Conservation (phyloP, 2,888 invertebrate genomes). For the Drosophila pegasa region DNA sequence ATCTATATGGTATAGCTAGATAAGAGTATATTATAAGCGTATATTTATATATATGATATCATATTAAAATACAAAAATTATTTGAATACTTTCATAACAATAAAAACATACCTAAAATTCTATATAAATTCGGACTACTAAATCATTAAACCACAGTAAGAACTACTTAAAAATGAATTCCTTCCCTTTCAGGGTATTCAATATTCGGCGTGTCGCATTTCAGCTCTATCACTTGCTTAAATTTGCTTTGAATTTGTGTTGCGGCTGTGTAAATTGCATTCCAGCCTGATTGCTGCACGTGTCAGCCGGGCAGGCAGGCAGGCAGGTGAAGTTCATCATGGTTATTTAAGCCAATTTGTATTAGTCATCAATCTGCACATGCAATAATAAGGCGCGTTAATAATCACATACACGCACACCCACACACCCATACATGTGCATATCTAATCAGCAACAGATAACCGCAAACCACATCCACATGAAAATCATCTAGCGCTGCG, state of each 20-base stretch:
- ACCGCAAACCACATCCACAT: constrained; percentile 21
- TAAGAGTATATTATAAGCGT: too few relatives aligned
- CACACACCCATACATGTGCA: background rate
- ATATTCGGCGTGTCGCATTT: background rate
- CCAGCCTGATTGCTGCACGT: constrained; percentile 37
- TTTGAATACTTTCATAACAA: too few relatives aligned
- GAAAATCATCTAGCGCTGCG: constrained; percentile 30
- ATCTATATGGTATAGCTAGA: too few relatives aligned
- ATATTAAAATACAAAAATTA: too few relatives aligned
- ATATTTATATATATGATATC: too few relatives aligned
- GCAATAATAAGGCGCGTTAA: constrained; percentile 48
- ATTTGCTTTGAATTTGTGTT: constrained; percentile 57
- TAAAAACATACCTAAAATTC: too few relatives aligned
- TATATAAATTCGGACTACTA: too few relatives aligned
- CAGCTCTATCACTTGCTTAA: constrained; percentile 12
- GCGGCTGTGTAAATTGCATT: constrained; percentile 57
- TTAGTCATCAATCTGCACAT: constrained; percentile 47
- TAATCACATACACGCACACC: constrained; percentile 24
- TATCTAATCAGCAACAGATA: constrained; percentile 58
- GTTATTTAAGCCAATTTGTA: constrained; percentile 63
- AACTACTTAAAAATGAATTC: background rate
- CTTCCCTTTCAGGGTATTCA: background rate
- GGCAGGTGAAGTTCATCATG: constrained; percentile 41
- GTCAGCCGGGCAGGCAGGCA: constrained; percentile 16
- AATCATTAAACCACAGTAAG: too few relatives aligned